Base-by-base conservation (phyloP, 37 sponge, comb jelly and placozoan species). In the Lycopodina hypogea region DNA sequence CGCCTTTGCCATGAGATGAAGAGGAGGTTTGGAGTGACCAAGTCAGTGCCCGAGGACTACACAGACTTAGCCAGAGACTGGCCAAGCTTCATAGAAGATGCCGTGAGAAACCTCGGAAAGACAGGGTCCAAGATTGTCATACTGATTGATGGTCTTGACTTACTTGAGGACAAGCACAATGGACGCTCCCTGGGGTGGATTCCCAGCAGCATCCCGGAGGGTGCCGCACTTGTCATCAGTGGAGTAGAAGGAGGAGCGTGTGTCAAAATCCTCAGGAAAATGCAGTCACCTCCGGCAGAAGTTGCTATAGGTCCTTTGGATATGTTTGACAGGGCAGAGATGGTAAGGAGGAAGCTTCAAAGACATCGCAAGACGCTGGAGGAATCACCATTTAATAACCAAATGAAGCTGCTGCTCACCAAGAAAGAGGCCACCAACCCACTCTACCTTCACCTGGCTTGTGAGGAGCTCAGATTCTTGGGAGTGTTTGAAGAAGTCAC, bases 371-470 rank as follows among this genome's bases (percentile, higher is more conserved):
- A 99, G 74, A 80, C 66, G 37, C 86, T 99, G 35, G 96, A 99
- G 26, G 99, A 99, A 76, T 89, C 90, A 22, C 87, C 94, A 19
- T 99, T 99, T 85, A 96, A 93, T 75, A 96, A 93, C 81, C 97
- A 99, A 75, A 87, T 96, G 97, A 90, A 94, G 51, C 75, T 99
- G 17, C 86, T 99, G 29, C 85, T 99, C 23, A 90, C 89, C 69
- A 99, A 99, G 91, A 93, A 87, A 68, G 99, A 96, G 22, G 91
- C 99, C 1, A 74, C 40, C 56, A 95, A 87, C 40, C 99, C 99
- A 72, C 90, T 96, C 28, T 99, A 86, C 69, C 88, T 99, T 18
- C 88, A 87, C 62, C 72, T 99, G 21, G 97, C 94, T 18, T 96
- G 97, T 61, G 97, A 93, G 45, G 97, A 96, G 58, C 84, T 96